Conservation (phyloP, 2,113 vertebrate species). For the Triplophysa tibetana region DNA sequence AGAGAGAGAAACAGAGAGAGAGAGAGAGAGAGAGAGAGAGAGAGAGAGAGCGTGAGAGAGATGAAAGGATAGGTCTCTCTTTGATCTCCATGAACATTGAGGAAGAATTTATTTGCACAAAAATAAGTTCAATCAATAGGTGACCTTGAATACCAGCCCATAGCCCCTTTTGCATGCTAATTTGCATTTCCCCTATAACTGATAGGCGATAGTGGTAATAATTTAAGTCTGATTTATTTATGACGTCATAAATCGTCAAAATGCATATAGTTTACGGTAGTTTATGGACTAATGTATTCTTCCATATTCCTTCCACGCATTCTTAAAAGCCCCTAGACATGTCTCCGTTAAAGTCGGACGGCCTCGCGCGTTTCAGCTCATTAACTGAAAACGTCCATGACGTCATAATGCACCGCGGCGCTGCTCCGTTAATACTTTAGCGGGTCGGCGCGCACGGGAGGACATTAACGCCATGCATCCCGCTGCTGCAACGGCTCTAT, state of each 20-base stretch:
- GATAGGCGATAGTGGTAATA: neutral
- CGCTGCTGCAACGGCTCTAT: conserved; percentile 74
- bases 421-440: conserved; percentile 63
- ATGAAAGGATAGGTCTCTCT: conserved; percentile 10
- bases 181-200: neutral
- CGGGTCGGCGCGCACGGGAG: conserved; percentile 61
- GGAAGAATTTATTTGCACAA: neutral
- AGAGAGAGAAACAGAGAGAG: too few relatives aligned
- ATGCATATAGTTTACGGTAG: neutral
- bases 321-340: neutral
- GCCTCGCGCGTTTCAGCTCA: neutral
- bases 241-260: neutral
- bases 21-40: too few relatives aligned
- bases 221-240: neutral
- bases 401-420: conserved; percentile 59
- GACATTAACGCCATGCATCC: conserved; percentile 68
- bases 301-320: neutral
- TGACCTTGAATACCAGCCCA: neutral
- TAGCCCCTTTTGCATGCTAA: neutral
- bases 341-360: neutral
- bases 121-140: neutral
- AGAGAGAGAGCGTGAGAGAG: neutral
- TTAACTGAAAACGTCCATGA: conserved; percentile 50
- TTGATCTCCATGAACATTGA: neutral
- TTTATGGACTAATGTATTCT: neutral